Base-by-base conservation (phyloP, 2,888 invertebrate genomes). In the Gortyna flavago region DNA sequence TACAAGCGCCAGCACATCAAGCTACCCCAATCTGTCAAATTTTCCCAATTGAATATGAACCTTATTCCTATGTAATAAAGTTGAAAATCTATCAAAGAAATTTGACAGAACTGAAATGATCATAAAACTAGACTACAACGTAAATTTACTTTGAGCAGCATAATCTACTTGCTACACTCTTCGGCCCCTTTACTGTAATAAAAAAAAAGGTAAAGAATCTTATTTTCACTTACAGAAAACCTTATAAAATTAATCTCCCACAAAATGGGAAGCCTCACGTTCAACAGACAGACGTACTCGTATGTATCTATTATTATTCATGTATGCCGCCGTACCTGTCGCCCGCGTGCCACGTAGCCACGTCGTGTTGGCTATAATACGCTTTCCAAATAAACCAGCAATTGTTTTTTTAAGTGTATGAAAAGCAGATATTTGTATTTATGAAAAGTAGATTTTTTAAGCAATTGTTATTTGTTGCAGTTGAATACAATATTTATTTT, bases 241-340 rank as follows among this genome's bases (percentile, higher is more conserved):
- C 25, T 25, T 62, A 16, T 44, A 61, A 51, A 72, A 72, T 68
- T 44, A 73, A 66, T 72, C 54, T 69, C 18, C 68, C 62, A 69
- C 59, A 54, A 48, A 72, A 32, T 16, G 65, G 44, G 65, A 78
- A 51, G 11, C 61, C 25, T 18, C 41, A 61, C 44, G 51, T 51
- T 35, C 29, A 32, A 67, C 79, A 74, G 74, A 75, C 25, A 83
- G 62, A 57, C 44, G 18, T n/a, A n/a, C n/a, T n/a, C n/a, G n/a
- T n/a, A n/a, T n/a, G n/a, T 18, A 13, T 25, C 0, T 48, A 61
- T 75, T 84, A 79, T 54, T 83, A 83, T 83, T 83, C 80, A 83
- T 83, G n/a, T 62, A 83, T 79, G 80, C 84, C 6, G 13, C 11
- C n/a, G 48, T 70, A 57, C 70, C 51, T 65, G 71, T 29, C 54